Evolutionary conservation across 2,113 vertebrate species (phyloP).

Genomic region (Ptyas mucosa): DNA sequence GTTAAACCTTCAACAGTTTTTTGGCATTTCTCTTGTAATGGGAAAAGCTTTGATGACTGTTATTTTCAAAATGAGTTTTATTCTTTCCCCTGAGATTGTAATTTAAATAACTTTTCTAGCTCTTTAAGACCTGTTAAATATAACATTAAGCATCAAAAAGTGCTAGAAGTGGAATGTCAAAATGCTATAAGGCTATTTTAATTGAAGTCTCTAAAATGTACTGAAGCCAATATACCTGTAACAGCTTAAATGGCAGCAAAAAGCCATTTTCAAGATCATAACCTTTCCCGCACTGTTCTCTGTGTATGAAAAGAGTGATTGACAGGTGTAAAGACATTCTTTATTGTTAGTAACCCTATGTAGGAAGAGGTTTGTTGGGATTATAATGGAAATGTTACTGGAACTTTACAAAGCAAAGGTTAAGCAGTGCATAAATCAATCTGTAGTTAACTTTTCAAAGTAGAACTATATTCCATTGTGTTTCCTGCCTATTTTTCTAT

Average conservation of each 20-base stretch:
- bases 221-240: background rate
- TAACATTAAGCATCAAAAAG: background rate
- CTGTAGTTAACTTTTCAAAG: background rate
- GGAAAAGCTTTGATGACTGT: background rate
- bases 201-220: background rate
- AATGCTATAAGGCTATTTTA: slow-evolving; percentile 1
- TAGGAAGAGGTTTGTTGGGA: background rate
- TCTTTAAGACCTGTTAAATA: background rate
- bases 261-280: background rate
- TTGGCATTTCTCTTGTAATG: background rate
- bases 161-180: background rate
- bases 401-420: slow-evolving; percentile 3
- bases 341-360: background rate
- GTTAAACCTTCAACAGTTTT: background rate
- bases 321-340: background rate
- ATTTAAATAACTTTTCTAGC: background rate
- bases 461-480: background rate
- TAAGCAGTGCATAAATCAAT: slow-evolving; percentile 10
- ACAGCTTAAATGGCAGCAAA: slow-evolving; percentile 13
- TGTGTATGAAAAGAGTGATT: background rate
- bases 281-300: slow-evolving; percentile 3
- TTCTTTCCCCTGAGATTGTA: background rate
- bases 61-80: background rate
- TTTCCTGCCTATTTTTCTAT: background rate
- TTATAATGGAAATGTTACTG: slow-evolving; percentile 12